Conservation (phyloP, 2,113 vertebrate species). For the Halichoeres trimaculatus region DNA sequence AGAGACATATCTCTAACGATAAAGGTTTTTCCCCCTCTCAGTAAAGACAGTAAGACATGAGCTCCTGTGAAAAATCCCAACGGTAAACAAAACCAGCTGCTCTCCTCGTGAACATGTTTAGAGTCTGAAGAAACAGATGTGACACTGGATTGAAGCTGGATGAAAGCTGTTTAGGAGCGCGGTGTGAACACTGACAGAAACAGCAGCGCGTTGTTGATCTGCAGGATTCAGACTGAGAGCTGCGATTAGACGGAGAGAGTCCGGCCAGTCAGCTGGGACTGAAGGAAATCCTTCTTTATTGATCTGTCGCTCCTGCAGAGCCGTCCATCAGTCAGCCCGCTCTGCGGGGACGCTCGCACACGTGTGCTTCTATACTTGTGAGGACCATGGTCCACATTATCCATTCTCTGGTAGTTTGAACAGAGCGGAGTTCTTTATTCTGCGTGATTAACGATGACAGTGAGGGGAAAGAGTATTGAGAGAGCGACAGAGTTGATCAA, state of each 20-base stretch:
- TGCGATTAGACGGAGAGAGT: slow-evolving; percentile 5
- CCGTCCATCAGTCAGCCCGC: slow-evolving; percentile 26
- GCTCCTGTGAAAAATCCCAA: too few species aligned
- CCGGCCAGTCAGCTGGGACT: slow-evolving; percentile 17
- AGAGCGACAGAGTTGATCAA: not conserved
- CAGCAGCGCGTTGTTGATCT: slow-evolving; percentile 10
- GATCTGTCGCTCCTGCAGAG: slow-evolving; percentile 29
- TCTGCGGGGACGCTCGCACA: not conserved
- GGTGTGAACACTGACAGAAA: not conserved
- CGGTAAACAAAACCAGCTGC: not conserved
- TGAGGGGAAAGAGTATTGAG: not conserved
- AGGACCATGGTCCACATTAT: not conserved
- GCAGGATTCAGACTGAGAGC: slow-evolving; percentile 17
- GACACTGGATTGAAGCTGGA: slow-evolving; percentile 3
- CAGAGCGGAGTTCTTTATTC: not conserved
- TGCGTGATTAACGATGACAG: not conserved
- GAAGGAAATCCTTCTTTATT: slow-evolving; percentile 47
- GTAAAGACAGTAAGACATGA: too few species aligned
- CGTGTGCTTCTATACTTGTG: not conserved
- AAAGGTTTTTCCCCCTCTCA: too few species aligned
- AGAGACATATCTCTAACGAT: too few species aligned
- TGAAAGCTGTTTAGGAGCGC: not conserved
- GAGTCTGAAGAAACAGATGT: slow-evolving; percentile 1
- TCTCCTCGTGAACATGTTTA: not conserved
- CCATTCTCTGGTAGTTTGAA: not conserved